phyloP scores from a whole-genome alignment of 2,888 invertebrate genomes.

The Parnassius apollo region DNA sequence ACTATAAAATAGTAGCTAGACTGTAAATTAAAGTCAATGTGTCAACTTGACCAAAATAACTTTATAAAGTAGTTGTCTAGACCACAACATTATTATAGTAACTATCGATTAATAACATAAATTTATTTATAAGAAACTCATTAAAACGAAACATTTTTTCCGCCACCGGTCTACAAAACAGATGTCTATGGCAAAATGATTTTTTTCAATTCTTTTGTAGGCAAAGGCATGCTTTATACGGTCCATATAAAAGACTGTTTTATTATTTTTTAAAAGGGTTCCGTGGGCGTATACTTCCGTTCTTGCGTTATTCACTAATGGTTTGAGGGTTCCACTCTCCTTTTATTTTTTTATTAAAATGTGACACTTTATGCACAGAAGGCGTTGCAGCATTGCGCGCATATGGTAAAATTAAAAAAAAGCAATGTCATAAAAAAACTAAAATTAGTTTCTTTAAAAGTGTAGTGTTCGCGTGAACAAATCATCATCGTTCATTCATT shows the following conservation, averaged over 20 bases:
- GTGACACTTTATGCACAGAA: constrained; percentile 46
- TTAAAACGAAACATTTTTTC: constrained; percentile 21
- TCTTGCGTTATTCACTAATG: constrained; percentile 40
- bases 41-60: not conserved
- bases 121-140: constrained; percentile 19
- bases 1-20: not conserved
- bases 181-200: constrained; percentile 30
- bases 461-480: too few species aligned
- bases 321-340: constrained; percentile 44
- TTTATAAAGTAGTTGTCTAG: constrained; percentile 1
- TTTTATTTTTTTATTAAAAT: constrained; percentile 38
- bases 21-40: not conserved
- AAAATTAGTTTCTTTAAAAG: too few species aligned
- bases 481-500: too few species aligned
- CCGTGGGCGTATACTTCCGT: constrained; percentile 56
- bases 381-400: constrained; percentile 34
- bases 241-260: constrained; percentile 40
- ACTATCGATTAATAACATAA: constrained; percentile 11
- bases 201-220: constrained; percentile 41
- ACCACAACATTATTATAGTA: constrained; percentile 10
- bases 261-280: constrained; percentile 58
- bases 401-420: constrained; percentile 30
- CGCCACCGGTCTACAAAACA: constrained; percentile 26
- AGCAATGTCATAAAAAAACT: constrained; percentile 5
- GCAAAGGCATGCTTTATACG: constrained; percentile 39